Evolutionary conservation across 2,888 invertebrate species (phyloP).

Genomic region (Ormyrus nitidulus): DNA sequence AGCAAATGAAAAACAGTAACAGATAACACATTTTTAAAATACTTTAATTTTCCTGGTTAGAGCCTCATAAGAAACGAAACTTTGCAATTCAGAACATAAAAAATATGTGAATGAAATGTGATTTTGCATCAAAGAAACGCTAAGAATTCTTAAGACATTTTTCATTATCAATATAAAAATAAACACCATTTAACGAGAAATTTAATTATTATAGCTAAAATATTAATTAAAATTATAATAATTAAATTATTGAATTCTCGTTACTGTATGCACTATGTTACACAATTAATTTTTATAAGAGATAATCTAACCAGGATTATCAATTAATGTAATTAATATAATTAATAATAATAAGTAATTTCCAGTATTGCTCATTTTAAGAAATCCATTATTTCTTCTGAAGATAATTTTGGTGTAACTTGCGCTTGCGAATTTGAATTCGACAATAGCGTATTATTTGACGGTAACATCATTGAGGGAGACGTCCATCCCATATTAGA

Average conservation of each 20-base stretch:
- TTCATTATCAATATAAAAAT: no score
- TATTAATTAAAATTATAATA: no score
- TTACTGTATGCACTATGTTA: not conserved
- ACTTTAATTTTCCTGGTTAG: not conserved
- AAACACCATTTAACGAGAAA: no score
- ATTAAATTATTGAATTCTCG: not conserved
- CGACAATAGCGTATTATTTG: slow-evolving; percentile 29
- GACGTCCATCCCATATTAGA: slow-evolving; percentile 56
- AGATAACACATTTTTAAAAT: not conserved
- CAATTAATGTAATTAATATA: no score
- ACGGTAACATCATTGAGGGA: slow-evolving; percentile 55
- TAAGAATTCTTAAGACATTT: no score
- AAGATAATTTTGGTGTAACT: slow-evolving; percentile 62
- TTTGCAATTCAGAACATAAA: not conserved
- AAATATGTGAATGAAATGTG: not conserved
- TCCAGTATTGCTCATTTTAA: slow-evolving; percentile 62
- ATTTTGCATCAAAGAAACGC: no score
- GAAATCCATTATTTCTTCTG: slow-evolving; percentile 70
- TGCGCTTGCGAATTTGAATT: slow-evolving; percentile 54
- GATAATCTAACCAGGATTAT: no score
- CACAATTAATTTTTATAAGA: not conserved
- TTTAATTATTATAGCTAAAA: no score
- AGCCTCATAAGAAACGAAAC: slow-evolving; percentile 10
- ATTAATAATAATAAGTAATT: not conserved
- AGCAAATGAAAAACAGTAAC: slow-evolving; percentile 14